Evolutionary conservation across 2,888 invertebrate genomes (phyloP), one percentile per base, ranked within the genome.

Genomic region (Stegana nigrithorax): DNA sequence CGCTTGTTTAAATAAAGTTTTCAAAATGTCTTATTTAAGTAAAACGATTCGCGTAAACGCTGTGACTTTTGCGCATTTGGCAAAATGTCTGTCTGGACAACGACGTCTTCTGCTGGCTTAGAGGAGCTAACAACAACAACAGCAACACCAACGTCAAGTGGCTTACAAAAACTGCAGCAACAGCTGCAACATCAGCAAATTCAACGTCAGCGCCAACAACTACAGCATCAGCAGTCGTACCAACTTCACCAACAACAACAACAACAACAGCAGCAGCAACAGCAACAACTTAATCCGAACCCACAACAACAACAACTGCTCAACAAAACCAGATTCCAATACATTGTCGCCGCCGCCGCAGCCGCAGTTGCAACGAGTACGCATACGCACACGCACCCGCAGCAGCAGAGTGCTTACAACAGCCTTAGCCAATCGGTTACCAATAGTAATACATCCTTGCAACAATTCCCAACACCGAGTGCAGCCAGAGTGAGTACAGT

Each of bases 51-150:
- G 55, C 67, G 59, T 63, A 57, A 47, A 57, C 45, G 44, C 53
- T 58, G 50, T 36, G 50, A 62, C 45, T 55, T 12, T 50, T 57
- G 2, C 26, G 47, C 56, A 44, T 36, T 25, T 44, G 19, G 5
- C 75, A 73, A 67, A 65, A 85, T 85, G 91, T 91, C 91, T 87
- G 89, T 91, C 86, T 91, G 91, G 91, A 91, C 91, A 81, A 90
- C 91, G 83, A 88, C 89, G 84, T 88, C 89, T 78, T 88, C 88
- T 84, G 90, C 88, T 85, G 90, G 87, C 78, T 80, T 88, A 82
- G 85, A 85, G 64, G 74, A 75, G 26, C 50, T 62, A 19, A 21
- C 51, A 58, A 36, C 61, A 63, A 51, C 51, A 10, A 32, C 27
- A 59, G 47, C 57, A 64, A 62, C 51, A 59, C 50, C 55, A 58